These are phyloP conservation scores for Cremastinae sp. DNA, from an alignment of 2,888 invertebrate species.

Conservation along the genomic window DNA sequence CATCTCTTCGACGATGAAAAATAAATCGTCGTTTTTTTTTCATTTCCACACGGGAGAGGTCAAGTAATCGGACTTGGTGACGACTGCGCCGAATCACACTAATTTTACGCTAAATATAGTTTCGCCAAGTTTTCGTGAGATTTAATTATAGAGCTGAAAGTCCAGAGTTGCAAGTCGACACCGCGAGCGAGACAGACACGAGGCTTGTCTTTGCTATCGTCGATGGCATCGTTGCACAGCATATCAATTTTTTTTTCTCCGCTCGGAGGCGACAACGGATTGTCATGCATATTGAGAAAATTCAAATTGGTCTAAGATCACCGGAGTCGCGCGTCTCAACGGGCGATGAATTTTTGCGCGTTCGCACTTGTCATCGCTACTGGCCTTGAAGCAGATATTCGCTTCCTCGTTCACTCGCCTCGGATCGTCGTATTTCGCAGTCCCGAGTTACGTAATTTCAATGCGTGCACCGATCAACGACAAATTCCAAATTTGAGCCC, in stretches of 20 bases:
- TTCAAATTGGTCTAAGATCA: conserved; percentile 29
- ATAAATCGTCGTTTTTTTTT: neutral
- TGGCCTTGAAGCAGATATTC: conserved; percentile 46
- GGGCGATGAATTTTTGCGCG: conserved; percentile 20
- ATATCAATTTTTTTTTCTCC: neutral
- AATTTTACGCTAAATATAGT: conserved; percentile 37
- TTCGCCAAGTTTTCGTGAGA: conserved; percentile 42
- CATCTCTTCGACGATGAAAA: neutral
- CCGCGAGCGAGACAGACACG: neutral
- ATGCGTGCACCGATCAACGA: conserved; percentile 6
- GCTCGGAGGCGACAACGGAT: neutral
- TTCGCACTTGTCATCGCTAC: conserved; percentile 16
- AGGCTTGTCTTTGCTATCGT: neutral
- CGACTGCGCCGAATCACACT: neutral
- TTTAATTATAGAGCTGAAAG: conserved; percentile 51
- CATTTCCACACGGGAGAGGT: neutral
- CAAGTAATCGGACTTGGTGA: neutral
- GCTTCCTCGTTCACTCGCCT: conserved; percentile 58
- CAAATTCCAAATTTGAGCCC: conserved; percentile 3
- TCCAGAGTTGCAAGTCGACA: conserved; percentile 9
- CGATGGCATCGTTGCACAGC: neutral
- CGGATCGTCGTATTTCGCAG: conserved; percentile 47
- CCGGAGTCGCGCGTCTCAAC: neutral
- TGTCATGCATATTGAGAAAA: neutral
- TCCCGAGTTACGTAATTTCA: conserved; percentile 37